phyloP scores from a whole-genome alignment of 2,797 vertebrate species.

The Euphonia xanthogaster region DNA sequence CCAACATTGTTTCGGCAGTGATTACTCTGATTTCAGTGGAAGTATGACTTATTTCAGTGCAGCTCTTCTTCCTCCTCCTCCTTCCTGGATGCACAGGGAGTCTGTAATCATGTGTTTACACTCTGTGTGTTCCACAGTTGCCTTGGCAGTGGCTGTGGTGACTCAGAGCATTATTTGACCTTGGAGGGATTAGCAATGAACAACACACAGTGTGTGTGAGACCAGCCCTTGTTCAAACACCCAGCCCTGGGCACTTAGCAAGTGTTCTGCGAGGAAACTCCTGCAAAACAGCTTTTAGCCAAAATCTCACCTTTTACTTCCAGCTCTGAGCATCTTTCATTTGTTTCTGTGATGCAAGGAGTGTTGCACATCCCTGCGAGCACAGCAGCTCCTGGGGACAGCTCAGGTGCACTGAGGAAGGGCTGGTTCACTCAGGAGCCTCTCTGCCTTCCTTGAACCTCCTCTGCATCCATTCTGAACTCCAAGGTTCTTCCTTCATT shows the following conservation, averaged over 20 bases:
- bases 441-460: not conserved
- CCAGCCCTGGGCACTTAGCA: not conserved
- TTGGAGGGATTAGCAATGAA: slow-evolving; percentile 26
- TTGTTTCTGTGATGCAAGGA: not conserved
- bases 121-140: slow-evolving; percentile 1
- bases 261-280: not conserved
- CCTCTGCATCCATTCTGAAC: not conserved
- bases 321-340: not conserved
- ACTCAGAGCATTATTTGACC: slow-evolving; percentile 55
- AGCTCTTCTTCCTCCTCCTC: slow-evolving; percentile 8
- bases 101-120: slow-evolving; percentile 48
- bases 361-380: not conserved
- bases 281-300: not conserved
- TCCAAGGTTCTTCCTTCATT: not conserved
- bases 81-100: not conserved
- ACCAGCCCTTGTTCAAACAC: slow-evolving; percentile 12
- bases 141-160: slow-evolving; percentile 49
- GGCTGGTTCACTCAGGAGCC: not conserved
- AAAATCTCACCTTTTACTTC: not conserved
- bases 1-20: not conserved
- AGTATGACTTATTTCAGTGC: not conserved
- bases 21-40: not conserved
- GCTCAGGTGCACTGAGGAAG: not conserved
- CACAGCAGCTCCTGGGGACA: accelerated
- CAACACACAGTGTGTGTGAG: slow-evolving; percentile 4